Percentiles rank a stretch among this genome's conserved stretches.
Evolutionary conservation across 1,140 invertebrate species (phyloP).

Genomic region (Aphidius gifuensis): DNA sequence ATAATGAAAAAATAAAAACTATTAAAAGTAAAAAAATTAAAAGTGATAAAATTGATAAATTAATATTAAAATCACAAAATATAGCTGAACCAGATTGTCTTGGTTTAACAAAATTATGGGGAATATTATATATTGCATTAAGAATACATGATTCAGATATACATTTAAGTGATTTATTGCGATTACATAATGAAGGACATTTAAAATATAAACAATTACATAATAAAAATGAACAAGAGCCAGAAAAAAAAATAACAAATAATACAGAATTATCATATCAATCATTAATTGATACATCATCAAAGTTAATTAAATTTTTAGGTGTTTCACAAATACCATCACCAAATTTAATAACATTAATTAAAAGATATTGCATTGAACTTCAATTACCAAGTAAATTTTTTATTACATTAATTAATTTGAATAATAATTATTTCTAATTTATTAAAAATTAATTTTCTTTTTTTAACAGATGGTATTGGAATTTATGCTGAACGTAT

Average conservation of each 20-base stretch:
- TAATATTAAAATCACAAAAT: constrained; percentile 34
- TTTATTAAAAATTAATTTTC: background rate
- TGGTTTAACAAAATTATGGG: constrained; percentile 52
- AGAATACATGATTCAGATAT: constrained; percentile 58
- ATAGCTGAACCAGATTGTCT: constrained; percentile 44
- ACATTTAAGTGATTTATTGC: constrained; percentile 60
- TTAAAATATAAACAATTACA: constrained; percentile 11
- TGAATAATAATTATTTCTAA: no score
- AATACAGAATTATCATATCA: constrained; percentile 40
- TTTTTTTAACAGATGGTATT: constrained; percentile 35
- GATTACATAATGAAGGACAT: constrained; percentile 37
- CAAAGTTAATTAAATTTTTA: constrained; percentile 49
- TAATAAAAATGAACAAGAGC: constrained; percentile 46
- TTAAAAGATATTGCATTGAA: constrained; percentile 57
- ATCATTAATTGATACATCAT: constrained; percentile 41
- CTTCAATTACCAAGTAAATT: constrained; percentile 55
- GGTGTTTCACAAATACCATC: constrained; percentile 39
- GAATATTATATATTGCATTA: constrained; percentile 57
- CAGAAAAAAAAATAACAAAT: constrained; percentile 30
- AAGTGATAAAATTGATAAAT: background rate
- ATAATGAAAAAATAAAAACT: constrained; percentile 39
- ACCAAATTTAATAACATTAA: constrained; percentile 54
- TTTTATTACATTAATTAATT: background rate
- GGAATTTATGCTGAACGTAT: constrained; percentile 46
- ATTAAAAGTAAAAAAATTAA: constrained; percentile 40